These are phyloP conservation scores for Zosterops japonicus DNA, from an alignment of 2,113 vertebrate species.

Conservation along the genomic window DNA sequence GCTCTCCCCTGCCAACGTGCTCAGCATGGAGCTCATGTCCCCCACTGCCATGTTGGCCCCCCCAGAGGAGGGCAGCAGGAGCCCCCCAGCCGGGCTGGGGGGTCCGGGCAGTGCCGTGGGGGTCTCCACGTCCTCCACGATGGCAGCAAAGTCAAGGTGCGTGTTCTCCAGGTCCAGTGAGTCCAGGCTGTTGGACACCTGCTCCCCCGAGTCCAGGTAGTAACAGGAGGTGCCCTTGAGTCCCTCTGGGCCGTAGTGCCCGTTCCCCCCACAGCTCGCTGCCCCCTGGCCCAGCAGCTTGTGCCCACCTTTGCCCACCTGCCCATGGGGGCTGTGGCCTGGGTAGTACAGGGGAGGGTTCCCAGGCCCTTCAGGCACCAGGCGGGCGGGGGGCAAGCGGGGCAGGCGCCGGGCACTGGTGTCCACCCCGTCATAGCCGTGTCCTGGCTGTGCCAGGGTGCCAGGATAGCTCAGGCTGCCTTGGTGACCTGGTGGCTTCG, in stretches of 20 bases:
- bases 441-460: constrained; percentile 75
- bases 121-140: constrained; percentile 89
- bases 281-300: constrained; percentile 42
- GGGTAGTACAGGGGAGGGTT: constrained; percentile 71
- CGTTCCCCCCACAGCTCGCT: constrained; percentile 62
- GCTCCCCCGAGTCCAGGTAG: constrained; percentile 78
- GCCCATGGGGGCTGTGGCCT: constrained; percentile 72
- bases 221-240: constrained; percentile 76
- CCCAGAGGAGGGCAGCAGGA: neutral
- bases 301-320: constrained; percentile 58
- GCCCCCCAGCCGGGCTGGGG: constrained; percentile 71
- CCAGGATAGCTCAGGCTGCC: constrained; percentile 72
- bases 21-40: constrained; percentile 95
- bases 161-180: constrained; percentile 94
- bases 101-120: constrained; percentile 74
- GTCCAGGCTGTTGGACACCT: constrained; percentile 88
- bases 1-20: constrained; percentile 90
- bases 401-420: constrained; percentile 62
- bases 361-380: neutral
- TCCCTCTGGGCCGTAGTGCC: constrained; percentile 65
- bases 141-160: constrained; percentile 95
- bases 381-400: constrained; percentile 74
- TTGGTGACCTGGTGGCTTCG: constrained; percentile 78
- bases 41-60: constrained; percentile 94
- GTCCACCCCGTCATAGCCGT: constrained; percentile 63